Evolutionary conservation across 2,888 invertebrate species (phyloP).

Genomic region (Eudasyphora cyanicolor): DNA sequence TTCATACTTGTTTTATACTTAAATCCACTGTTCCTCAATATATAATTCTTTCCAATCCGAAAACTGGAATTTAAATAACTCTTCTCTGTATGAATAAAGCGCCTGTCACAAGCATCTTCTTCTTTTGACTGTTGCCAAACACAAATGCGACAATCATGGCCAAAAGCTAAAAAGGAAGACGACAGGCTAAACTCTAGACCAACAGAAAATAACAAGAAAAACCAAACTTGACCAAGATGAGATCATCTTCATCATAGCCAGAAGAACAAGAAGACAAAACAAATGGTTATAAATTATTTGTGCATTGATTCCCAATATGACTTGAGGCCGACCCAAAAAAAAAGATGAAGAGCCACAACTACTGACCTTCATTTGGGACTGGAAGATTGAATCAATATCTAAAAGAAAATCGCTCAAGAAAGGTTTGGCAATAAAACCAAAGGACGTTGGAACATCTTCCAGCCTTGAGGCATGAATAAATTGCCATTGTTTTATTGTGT

Average conservation of each 20-base stretch:
- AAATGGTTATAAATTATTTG: slow-evolving; percentile 17
- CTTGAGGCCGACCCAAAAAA: not conserved
- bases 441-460: slow-evolving; percentile 23
- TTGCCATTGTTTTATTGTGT: slow-evolving; percentile 50
- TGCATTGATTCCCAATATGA: not conserved
- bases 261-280: not conserved
- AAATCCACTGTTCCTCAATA: not conserved
- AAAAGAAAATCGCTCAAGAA: no score
- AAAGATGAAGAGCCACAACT: not conserved
- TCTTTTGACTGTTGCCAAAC: not conserved
- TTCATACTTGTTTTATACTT: no score
- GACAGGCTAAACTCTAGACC: not conserved
- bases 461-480: slow-evolving; percentile 48
- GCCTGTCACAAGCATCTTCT: slow-evolving; percentile 56
- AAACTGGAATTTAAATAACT: not conserved
- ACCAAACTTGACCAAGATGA: not conserved
- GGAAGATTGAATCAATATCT: no score
- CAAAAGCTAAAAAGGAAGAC: not conserved
- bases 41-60: not conserved
- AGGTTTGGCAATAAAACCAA: slow-evolving; percentile 28
- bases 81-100: slow-evolving; percentile 9
- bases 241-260: not conserved
- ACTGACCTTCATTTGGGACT: slow-evolving; percentile 13
- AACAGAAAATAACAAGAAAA: not conserved
- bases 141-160: not conserved